phyloP scores from a whole-genome alignment of 1,140 invertebrate genomes.

The Drosophila dunni region DNA sequence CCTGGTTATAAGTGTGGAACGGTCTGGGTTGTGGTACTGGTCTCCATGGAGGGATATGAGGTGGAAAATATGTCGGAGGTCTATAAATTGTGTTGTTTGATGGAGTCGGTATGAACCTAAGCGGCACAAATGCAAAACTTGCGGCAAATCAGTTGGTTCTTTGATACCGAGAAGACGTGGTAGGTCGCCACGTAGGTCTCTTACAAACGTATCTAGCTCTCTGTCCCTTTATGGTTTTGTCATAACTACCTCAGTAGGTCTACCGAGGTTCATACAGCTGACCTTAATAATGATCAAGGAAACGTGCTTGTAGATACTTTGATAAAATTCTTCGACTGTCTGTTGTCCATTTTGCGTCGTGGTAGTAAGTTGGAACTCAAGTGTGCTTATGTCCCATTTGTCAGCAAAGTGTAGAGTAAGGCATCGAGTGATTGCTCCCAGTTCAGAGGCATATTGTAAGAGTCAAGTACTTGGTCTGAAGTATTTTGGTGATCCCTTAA shows the following conservation, averaged over 20 bases:
- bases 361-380: slow-evolving; percentile 49
- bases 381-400: slow-evolving; percentile 34
- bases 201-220: slow-evolving; percentile 33
- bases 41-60: background rate
- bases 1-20: background rate
- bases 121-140: slow-evolving; percentile 35
- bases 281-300: background rate
- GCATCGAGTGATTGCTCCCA: slow-evolving; percentile 34
- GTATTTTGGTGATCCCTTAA: slow-evolving; percentile 30
- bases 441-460: slow-evolving; percentile 39
- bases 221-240: slow-evolving; percentile 14
- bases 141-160: slow-evolving; percentile 32
- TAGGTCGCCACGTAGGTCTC: slow-evolving; percentile 31
- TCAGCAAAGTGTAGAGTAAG: slow-evolving; percentile 45
- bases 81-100: background rate
- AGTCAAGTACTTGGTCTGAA: slow-evolving; percentile 42
- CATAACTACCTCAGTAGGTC: background rate
- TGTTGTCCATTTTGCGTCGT: slow-evolving; percentile 23
- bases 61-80: background rate
- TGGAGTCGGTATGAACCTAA: background rate
- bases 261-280: background rate
- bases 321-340: slow-evolving; percentile 43
- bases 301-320: slow-evolving; percentile 39
- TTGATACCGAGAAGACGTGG: slow-evolving; percentile 21
- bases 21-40: background rate